A percentile compares a stretch with the other conserved stretches of the same genome.
Evolutionary conservation across 2,797 vertebrate genomes (phyloP).

Genomic region (Melanotaenia pygmaea): DNA sequence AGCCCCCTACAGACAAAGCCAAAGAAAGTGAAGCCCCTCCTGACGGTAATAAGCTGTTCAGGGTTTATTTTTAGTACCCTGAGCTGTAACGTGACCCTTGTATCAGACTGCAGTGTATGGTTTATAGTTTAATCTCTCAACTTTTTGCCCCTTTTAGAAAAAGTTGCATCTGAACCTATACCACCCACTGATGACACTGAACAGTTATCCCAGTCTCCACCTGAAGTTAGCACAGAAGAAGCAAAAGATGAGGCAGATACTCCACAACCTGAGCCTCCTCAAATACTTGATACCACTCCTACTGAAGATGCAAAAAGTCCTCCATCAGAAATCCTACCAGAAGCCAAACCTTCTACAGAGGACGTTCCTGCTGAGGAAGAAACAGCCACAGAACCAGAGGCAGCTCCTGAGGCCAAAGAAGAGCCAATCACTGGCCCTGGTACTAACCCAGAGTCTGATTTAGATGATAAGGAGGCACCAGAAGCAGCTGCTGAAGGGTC

Average conservation of each 20-base stretch:
- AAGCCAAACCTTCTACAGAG: conserved; percentile 15
- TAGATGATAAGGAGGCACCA: conserved; percentile 36
- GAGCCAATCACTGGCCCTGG: conserved; percentile 24
- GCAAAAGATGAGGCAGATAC: conserved; percentile 35
- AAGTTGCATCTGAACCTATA: conserved; percentile 32
- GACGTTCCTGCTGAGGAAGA: conserved; percentile 44
- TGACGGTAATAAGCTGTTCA: conserved; percentile 60
- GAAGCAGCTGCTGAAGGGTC: conserved; percentile 19
- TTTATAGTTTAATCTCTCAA: conserved; percentile 8
- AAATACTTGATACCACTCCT: conserved; percentile 12
- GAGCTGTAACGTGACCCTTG: background rate
- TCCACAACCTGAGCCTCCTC: conserved; percentile 29
- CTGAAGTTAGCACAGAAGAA: conserved; percentile 36
- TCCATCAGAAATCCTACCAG: conserved; percentile 35
- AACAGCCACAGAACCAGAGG: conserved; percentile 30
- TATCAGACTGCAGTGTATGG: background rate
- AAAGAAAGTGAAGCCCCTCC: conserved; percentile 42
- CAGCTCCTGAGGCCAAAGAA: conserved; percentile 37
- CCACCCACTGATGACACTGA: conserved; percentile 23
- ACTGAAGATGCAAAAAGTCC: conserved; percentile 17
- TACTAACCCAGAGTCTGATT: conserved; percentile 32
- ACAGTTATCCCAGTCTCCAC: conserved; percentile 30
- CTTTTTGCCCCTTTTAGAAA: conserved; percentile 38
- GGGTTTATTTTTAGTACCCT: background rate
- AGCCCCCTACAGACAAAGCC: conserved; percentile 29